phyloP scores from a whole-genome alignment of 2,888 invertebrate genomes.

The Coecobrya sp. region DNA sequence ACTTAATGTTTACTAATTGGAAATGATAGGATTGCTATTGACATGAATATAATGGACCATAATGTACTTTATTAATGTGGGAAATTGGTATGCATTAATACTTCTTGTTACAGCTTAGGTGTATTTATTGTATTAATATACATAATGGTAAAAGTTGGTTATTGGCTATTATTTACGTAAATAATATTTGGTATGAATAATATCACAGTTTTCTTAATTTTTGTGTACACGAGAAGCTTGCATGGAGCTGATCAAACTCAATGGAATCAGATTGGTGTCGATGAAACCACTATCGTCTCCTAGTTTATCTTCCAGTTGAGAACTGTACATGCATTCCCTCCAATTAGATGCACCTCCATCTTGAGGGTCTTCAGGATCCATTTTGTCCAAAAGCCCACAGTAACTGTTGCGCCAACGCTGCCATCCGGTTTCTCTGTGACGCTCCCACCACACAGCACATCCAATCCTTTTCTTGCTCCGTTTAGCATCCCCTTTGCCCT shows the following conservation, averaged over 20 bases:
- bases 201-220: slow-evolving; percentile 29
- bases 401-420: slow-evolving; percentile 67
- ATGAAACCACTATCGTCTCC: slow-evolving; percentile 60
- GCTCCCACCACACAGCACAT: slow-evolving; percentile 26
- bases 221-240: slow-evolving; percentile 68
- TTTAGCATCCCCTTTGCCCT: slow-evolving; percentile 14
- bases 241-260: slow-evolving; percentile 76
- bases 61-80: too few species aligned
- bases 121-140: too few species aligned
- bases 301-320: slow-evolving; percentile 70
- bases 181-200: not conserved
- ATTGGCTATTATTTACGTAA: too few species aligned
- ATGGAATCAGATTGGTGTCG: slow-evolving; percentile 76
- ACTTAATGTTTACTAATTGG: too few species aligned
- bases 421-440: slow-evolving; percentile 76
- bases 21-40: too few species aligned
- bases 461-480: slow-evolving; percentile 44
- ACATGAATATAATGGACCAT: too few species aligned
- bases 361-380: slow-evolving; percentile 13
- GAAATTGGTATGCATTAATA: too few species aligned
- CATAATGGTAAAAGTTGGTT: too few species aligned
- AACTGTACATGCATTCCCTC: slow-evolving; percentile 65
- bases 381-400: slow-evolving; percentile 47
- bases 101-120: too few species aligned
- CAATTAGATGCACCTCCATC: not conserved